Conservation (phyloP, 2,888 invertebrate species). For the Drosophila testacea region DNA sequence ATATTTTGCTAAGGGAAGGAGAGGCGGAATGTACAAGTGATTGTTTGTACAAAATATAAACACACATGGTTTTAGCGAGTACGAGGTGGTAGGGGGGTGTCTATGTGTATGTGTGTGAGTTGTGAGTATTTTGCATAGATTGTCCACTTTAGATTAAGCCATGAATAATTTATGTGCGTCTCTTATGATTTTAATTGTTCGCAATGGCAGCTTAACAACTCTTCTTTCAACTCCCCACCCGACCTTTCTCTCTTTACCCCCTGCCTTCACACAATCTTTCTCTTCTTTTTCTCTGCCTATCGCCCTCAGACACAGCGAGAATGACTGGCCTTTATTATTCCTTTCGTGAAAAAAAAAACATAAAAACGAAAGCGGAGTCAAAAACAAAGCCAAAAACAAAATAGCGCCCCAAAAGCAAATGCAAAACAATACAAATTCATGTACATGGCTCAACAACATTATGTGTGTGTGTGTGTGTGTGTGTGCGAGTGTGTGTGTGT, state of each 20-base stretch:
- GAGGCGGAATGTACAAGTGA: not conserved
- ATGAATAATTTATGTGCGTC: conserved; percentile 85
- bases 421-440: conserved; percentile 81
- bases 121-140: conserved; percentile 82
- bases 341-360: conserved; percentile 56
- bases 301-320: conserved; percentile 16
- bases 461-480: conserved; percentile 32
- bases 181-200: conserved; percentile 85
- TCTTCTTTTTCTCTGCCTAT: not conserved
- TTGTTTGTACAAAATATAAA: conserved; percentile 9
- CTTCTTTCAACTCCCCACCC: conserved; percentile 40
- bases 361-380: conserved; percentile 65
- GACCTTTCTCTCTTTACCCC: not conserved
- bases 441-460: conserved; percentile 54
- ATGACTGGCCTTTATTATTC: conserved; percentile 62
- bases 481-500: conserved; percentile 27
- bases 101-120: conserved; percentile 29
- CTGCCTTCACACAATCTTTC: not conserved
- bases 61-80: conserved; percentile 10
- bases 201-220: conserved; percentile 83
- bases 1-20: not conserved
- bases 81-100: not conserved
- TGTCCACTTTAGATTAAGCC: conserved; percentile 84
- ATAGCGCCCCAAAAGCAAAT: conserved; percentile 80
- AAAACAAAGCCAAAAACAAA: conserved; percentile 68